phyloP scores from a whole-genome alignment of 2,888 invertebrate genomes.

The Baronia brevicornis region DNA sequence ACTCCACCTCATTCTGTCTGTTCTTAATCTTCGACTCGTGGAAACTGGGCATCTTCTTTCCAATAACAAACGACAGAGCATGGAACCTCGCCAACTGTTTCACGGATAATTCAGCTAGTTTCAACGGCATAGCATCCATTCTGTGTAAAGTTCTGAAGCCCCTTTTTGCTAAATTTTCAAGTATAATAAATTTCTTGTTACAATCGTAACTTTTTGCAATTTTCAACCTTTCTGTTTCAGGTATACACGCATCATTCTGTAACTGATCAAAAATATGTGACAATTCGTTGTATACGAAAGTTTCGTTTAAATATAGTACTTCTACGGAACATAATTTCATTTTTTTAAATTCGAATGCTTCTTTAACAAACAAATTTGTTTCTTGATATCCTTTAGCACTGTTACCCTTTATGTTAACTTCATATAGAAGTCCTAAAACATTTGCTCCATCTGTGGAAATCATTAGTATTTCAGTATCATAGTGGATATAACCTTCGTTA shows the following conservation, averaged over 20 bases:
- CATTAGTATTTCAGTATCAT: conserved; percentile 20
- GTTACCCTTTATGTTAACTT: conserved; percentile 36
- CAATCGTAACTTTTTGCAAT: conserved; percentile 16
- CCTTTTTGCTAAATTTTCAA: conserved; percentile 24
- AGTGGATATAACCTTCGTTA: conserved; percentile 25
- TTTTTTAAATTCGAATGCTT: conserved; percentile 21
- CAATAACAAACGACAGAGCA: conserved; percentile 28
- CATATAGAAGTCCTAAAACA: conserved; percentile 34
- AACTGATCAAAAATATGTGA: conserved; percentile 23
- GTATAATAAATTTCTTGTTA: conserved; percentile 14
- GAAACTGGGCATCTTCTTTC: conserved; percentile 23
- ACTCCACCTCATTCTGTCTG: conserved; percentile 7
- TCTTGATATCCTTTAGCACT: conserved; percentile 30
- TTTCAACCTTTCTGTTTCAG: conserved; percentile 15
- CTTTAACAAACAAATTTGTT: conserved; percentile 39
- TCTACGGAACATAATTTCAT: conserved; percentile 22
- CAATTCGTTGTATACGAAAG: conserved; percentile 32
- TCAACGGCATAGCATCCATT: conserved; percentile 22
- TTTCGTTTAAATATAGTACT: conserved; percentile 29
- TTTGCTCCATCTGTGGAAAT: conserved; percentile 36
- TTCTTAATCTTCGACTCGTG: conserved; percentile 27
- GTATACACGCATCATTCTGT: conserved; percentile 20
- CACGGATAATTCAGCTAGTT: conserved; percentile 28
- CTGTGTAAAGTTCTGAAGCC: conserved; percentile 28
- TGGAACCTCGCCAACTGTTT: conserved; percentile 31